phyloP scores from a whole-genome alignment of 2,113 vertebrate genomes.

The Chionodraco myersi region DNA sequence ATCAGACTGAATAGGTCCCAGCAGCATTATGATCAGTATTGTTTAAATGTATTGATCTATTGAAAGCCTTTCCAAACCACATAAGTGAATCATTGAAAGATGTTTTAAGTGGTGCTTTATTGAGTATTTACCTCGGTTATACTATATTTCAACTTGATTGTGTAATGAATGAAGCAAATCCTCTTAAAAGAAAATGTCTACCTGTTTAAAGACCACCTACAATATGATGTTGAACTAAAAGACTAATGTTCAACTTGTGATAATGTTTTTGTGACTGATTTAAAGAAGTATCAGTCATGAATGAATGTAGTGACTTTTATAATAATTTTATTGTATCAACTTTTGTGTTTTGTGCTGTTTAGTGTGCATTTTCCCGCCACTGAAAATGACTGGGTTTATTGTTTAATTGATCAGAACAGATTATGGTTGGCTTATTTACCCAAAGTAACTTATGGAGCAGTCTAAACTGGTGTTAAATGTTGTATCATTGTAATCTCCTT shows the following conservation, averaged over 20 bases:
- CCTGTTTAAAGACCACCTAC: too few species aligned
- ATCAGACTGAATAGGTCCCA: neutral
- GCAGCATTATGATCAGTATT: neutral
- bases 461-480: neutral
- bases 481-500: too few species aligned
- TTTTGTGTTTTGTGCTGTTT: neutral
- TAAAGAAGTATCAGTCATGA: neutral
- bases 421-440: neutral
- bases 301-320: neutral
- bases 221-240: too few species aligned
- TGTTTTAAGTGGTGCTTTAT: neutral
- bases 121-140: neutral
- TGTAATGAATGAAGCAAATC: neutral
- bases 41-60: neutral
- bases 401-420: too few species aligned
- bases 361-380: neutral
- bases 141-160: neutral
- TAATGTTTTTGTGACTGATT: neutral
- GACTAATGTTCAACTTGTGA: too few species aligned
- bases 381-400: neutral
- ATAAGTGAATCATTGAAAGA: neutral
- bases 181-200: neutral
- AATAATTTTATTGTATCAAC: neutral
- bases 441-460: neutral
- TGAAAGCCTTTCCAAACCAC: neutral